Evolutionary conservation across 2,888 invertebrate genomes (phyloP).

Genomic region (Hofmannophila pseudospretella): DNA sequence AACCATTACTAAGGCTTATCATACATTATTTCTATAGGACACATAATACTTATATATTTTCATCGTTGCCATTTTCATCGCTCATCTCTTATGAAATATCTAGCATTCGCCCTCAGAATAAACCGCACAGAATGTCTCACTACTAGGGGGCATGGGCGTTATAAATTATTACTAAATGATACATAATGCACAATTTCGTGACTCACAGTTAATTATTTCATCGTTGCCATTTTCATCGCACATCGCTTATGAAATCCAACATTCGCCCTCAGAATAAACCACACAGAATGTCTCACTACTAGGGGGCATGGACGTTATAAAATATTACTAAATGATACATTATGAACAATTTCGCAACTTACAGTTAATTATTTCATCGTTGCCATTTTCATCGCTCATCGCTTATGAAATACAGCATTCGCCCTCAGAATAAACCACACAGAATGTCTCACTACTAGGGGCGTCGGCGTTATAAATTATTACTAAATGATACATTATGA

Average conservation of each 20-base stretch:
- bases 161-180: slow-evolving; percentile 55
- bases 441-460: slow-evolving; percentile 31
- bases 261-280: slow-evolving; percentile 20
- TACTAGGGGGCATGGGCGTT: slow-evolving; percentile 26
- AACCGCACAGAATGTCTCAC: slow-evolving; percentile 34
- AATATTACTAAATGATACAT: slow-evolving; percentile 50
- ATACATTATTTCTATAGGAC: slow-evolving; percentile 55
- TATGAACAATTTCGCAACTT: no score
- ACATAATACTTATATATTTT: no score
- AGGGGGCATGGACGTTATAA: slow-evolving; percentile 39
- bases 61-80: no score
- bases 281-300: slow-evolving; percentile 32
- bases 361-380: no score
- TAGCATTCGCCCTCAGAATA: slow-evolving; percentile 12
- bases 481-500: slow-evolving; percentile 43
- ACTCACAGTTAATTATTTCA: no score
- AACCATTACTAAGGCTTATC: slow-evolving; percentile 27
- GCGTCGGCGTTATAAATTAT: slow-evolving; percentile 51
- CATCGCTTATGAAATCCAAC: background rate
- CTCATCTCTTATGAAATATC: background rate
- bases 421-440: slow-evolving; percentile 23
- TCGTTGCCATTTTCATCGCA: no score
- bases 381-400: no score
- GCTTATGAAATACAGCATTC: background rate
- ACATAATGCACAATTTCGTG: no score